Conservation (phyloP, 2,113 vertebrate species). For the Microcebus murinus region DNA sequence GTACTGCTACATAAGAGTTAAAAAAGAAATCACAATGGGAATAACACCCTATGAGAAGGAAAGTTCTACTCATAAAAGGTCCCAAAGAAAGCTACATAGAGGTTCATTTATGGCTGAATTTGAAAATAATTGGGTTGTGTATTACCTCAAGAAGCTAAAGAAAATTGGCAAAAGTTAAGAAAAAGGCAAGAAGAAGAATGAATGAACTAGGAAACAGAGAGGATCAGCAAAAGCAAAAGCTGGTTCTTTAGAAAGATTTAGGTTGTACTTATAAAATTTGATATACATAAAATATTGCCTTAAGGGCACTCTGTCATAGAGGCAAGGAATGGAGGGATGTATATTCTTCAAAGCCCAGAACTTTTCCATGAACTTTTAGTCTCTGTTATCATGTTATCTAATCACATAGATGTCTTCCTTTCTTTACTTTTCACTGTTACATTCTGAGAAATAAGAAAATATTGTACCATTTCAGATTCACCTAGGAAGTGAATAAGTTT, state of each 20-base stretch:
- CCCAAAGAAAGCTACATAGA: background rate
- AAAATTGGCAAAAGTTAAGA: background rate
- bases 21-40: background rate
- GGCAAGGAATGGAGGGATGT: background rate
- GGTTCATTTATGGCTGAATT: background rate
- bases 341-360: background rate
- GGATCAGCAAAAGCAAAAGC: background rate
- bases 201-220: background rate
- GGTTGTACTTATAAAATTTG: background rate
- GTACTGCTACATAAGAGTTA: background rate
- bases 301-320: background rate
- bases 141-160: background rate
- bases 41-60: background rate
- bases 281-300: background rate
- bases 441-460: conserved; percentile 23
- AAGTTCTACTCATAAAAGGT: background rate
- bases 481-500: background rate
- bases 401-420: background rate
- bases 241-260: background rate
- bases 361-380: background rate
- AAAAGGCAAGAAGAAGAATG: background rate
- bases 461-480: background rate
- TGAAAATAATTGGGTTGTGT: background rate
- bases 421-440: background rate
- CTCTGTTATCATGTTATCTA: background rate